These are phyloP conservation scores for Thinocorus orbignyianus DNA, from an alignment of 2,113 vertebrate species.

Conservation along the genomic window DNA sequence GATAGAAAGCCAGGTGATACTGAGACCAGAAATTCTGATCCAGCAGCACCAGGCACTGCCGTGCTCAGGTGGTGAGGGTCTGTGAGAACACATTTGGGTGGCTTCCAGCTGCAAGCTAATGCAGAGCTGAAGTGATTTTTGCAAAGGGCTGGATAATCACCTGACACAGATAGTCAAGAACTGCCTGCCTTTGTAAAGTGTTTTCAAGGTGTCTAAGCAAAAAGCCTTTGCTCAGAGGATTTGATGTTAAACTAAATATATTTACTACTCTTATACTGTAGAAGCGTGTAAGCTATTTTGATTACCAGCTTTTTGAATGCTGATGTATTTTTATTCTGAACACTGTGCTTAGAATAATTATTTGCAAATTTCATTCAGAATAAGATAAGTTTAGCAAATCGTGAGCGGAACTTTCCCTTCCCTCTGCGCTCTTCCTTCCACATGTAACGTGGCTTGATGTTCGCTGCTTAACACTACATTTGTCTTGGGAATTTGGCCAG, in stretches of 20 bases:
- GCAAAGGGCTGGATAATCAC: neutral
- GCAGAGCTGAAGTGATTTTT: neutral
- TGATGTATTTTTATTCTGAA: neutral
- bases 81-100: neutral
- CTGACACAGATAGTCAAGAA: neutral
- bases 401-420: neutral
- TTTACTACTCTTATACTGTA: neutral
- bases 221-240: neutral
- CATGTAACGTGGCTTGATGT: neutral
- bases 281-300: neutral
- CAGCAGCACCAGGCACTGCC: neutral
- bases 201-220: neutral
- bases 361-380: neutral
- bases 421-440: neutral
- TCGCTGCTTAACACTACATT: slow-evolving; percentile 37
- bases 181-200: neutral
- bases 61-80: neutral
- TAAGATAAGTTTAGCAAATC: neutral
- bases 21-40: neutral
- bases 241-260: neutral
- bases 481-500: slow-evolving; percentile 58
- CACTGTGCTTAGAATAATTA: neutral
- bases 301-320: neutral
- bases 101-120: neutral
- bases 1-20: neutral